phyloP scores from a whole-genome alignment of 2,113 vertebrate genomes.

The Colius striatus region DNA sequence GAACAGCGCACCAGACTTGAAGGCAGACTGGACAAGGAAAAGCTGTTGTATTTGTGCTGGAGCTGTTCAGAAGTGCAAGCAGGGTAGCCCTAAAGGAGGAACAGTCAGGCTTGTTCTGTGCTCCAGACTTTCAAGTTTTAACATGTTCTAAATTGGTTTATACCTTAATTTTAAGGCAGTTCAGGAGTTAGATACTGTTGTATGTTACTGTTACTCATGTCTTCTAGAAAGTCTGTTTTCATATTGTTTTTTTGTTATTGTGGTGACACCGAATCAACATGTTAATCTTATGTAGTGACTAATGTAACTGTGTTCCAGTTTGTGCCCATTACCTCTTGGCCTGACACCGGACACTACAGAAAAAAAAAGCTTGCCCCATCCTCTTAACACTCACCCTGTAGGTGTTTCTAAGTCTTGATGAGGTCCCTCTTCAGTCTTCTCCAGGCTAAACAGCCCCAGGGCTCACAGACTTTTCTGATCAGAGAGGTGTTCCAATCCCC shows the following conservation, averaged over 20 bases:
- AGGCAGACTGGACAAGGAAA: neutral
- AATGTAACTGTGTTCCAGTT: no score
- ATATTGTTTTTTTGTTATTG: neutral
- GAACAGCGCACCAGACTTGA: neutral
- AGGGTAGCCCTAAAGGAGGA: neutral
- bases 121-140: neutral
- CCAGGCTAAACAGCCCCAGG: no score
- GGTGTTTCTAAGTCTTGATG: no score
- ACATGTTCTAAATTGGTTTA: neutral
- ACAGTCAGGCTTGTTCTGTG: neutral
- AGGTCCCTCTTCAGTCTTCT: no score
- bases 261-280: neutral
- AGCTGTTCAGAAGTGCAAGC: neutral
- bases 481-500: no score
- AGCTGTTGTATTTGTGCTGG: neutral
- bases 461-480: no score
- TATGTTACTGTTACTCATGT: neutral
- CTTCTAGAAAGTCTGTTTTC: neutral
- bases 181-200: neutral
- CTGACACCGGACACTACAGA: no score
- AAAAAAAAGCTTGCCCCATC: no score
- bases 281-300: neutral
- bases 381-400: no score
- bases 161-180: neutral
- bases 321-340: no score